These are phyloP conservation scores for Hypercompe scribonia DNA, from an alignment of 2,888 invertebrate genomes.

Conservation along the genomic window DNA sequence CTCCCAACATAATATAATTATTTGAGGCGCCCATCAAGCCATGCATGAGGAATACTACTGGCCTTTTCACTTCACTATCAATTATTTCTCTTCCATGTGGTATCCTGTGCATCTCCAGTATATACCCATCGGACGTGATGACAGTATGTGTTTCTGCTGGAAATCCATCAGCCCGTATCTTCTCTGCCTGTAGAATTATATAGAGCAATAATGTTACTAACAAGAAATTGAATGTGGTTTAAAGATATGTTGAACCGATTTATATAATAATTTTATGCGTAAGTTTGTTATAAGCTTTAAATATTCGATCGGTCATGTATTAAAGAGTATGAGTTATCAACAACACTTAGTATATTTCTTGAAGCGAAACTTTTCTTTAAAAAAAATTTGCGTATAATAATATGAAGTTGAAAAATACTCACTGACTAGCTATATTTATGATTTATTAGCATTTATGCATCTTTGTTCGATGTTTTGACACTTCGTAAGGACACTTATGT, in stretches of 20 bases:
- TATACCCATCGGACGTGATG: constrained; percentile 68
- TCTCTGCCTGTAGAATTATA: constrained; percentile 52
- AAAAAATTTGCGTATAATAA: too few relatives aligned
- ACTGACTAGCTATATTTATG: too few relatives aligned
- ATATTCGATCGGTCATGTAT: too few relatives aligned
- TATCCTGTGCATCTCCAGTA: constrained; percentile 69
- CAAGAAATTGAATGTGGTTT: neutral
- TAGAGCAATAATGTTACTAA: neutral
- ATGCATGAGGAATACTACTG: constrained; percentile 72
- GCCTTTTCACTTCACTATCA: constrained; percentile 38
- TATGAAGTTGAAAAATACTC: too few relatives aligned
- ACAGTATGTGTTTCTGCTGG: constrained; percentile 62
- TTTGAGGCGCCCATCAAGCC: constrained; percentile 61
- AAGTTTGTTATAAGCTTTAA: too few relatives aligned
- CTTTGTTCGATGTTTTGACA: too few relatives aligned
- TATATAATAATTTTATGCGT: neutral
- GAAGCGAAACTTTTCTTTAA: too few relatives aligned
- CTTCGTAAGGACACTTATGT: too few relatives aligned
- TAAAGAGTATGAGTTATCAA: too few relatives aligned
- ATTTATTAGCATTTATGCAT: too few relatives aligned
- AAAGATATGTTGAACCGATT: neutral
- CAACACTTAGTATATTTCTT: too few relatives aligned
- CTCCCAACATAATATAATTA: constrained; percentile 55
- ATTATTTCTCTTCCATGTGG: constrained; percentile 52
- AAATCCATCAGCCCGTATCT: constrained; percentile 59